These are phyloP conservation scores for Rynchops niger DNA, from an alignment of 2,113 vertebrate species.

Conservation along the genomic window DNA sequence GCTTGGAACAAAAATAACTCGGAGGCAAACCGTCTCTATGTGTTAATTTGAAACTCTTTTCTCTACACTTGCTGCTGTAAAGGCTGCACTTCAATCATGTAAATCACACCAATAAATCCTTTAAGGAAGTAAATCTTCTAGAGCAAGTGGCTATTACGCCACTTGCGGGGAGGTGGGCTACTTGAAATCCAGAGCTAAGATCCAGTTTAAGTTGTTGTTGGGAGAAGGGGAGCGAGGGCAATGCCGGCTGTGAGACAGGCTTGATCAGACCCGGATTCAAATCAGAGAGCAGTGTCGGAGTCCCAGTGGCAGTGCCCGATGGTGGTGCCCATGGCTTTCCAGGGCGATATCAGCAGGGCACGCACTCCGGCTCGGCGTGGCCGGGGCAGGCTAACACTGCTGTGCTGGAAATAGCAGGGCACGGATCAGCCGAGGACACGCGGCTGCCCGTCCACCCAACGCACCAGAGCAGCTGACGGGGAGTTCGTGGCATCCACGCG, in stretches of 20 bases:
- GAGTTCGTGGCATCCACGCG: fast-evolving
- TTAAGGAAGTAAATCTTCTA: background rate
- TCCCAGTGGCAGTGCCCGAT: background rate
- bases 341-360: fast-evolving
- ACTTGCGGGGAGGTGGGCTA: background rate
- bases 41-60: background rate
- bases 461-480: background rate
- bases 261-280: background rate
- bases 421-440: background rate
- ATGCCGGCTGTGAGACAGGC: background rate
- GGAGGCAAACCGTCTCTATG: background rate
- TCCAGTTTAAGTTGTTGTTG: background rate
- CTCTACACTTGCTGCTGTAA: background rate
- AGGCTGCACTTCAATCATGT: background rate
- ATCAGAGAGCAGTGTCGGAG: background rate
- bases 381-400: background rate
- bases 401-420: background rate
- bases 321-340: background rate
- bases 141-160: background rate
- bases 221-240: background rate
- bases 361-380: fast-evolving
- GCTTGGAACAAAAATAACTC: background rate
- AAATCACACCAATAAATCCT: background rate
- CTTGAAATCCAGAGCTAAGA: background rate
- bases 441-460: background rate